Evolutionary conservation across 2,888 invertebrate species (phyloP).

Genomic region (Hyppa rectilinea): DNA sequence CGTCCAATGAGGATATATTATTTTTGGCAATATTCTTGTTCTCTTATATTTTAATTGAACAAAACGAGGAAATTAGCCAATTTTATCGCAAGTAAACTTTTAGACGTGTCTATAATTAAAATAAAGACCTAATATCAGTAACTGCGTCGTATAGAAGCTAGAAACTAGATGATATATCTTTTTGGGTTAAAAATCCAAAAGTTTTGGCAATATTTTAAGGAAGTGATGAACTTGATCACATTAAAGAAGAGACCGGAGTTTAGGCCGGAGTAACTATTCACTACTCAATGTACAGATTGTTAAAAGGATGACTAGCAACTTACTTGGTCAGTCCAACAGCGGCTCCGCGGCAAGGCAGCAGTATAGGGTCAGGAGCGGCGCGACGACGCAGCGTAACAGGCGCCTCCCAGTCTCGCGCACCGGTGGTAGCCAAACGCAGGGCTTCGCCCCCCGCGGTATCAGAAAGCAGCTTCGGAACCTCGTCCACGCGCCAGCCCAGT

Average conservation of each 20-base stretch:
- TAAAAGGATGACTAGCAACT: not conserved
- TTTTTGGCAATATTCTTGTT: not conserved
- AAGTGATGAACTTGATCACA: not conserved
- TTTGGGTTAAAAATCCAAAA: not conserved
- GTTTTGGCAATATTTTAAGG: not conserved
- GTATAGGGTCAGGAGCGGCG: conserved; percentile 93
- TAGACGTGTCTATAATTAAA: not conserved
- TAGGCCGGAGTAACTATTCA: not conserved
- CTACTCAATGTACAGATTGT: too few relatives aligned
- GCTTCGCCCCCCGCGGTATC: conserved; percentile 89
- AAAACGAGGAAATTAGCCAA: conserved; percentile 11
- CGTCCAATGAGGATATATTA: conserved; percentile 21
- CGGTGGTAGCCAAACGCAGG: conserved; percentile 88
- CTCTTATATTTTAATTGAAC: conserved; percentile 2
- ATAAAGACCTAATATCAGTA: not conserved
- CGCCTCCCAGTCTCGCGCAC: conserved; percentile 94
- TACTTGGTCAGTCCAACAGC: conserved; percentile 83
- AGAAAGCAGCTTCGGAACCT: conserved; percentile 78
- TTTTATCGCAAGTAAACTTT: not conserved
- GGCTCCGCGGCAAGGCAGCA: conserved; percentile 86
- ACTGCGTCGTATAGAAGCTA: too few relatives aligned
- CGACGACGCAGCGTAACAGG: conserved; percentile 94
- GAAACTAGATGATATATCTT: not conserved
- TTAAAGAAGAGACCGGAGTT: not conserved
- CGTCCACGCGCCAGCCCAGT: conserved; percentile 92